Conservation (phyloP, 2,797 vertebrate species). For the Dipus sagitta region DNA sequence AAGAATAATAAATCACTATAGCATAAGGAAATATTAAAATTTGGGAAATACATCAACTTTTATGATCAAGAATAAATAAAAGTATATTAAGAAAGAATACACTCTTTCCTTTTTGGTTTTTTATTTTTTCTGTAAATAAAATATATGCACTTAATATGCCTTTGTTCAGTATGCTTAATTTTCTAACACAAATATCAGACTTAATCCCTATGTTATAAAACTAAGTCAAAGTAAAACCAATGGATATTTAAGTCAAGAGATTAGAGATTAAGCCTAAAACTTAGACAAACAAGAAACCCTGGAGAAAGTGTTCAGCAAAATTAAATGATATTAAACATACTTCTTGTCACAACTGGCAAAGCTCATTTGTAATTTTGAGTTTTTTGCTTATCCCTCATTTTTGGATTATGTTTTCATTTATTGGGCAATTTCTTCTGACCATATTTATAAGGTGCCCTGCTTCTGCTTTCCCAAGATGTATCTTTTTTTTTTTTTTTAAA, state of each 20-base stretch:
- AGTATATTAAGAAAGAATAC: neutral
- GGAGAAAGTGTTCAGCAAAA: neutral
- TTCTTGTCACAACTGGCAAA: neutral
- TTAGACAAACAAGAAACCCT: neutral
- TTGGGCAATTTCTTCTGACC: neutral
- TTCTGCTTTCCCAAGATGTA: neutral
- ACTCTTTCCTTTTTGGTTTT: neutral
- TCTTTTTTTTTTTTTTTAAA: neutral
- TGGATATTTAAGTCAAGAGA: neutral
- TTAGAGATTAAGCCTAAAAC: neutral
- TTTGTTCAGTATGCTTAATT: neutral
- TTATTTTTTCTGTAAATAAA: slow-evolving; percentile 2
- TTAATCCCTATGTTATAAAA: neutral
- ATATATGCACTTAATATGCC: neutral
- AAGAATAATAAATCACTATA: slow-evolving; percentile 24
- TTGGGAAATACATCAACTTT: neutral
- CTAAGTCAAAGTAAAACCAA: slow-evolving; percentile 24
- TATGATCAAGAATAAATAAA: neutral
- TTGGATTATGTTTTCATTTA: neutral
- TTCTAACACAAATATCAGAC: slow-evolving; percentile 23
- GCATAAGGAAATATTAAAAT: slow-evolving; percentile 30
- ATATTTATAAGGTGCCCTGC: neutral
- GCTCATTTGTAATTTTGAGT: neutral
- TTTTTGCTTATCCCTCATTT: neutral
- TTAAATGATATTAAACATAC: slow-evolving; percentile 14